These are phyloP conservation scores for Engystomops pustulosus DNA, from an alignment of 2,113 vertebrate species.

Conservation along the genomic window DNA sequence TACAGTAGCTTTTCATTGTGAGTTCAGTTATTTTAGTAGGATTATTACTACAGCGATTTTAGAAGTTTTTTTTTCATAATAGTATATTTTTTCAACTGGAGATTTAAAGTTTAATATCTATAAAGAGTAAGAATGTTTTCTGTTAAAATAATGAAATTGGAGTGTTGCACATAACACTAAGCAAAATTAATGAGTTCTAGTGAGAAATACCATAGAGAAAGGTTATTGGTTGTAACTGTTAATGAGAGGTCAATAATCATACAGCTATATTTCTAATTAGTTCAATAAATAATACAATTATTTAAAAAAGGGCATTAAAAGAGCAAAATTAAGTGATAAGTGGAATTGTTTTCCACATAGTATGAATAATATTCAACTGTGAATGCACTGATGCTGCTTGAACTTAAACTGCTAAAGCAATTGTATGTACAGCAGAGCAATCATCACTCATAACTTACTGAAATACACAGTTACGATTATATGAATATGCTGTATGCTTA, in stretches of 20 bases:
- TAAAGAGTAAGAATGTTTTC: background rate
- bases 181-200: conserved; percentile 39
- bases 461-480: too few relatives aligned
- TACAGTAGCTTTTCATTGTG: too few relatives aligned
- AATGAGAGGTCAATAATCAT: conserved; percentile 50
- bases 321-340: conserved; percentile 4
- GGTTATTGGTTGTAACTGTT: conserved; percentile 44
- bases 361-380: background rate
- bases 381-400: background rate
- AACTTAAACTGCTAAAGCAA: too few relatives aligned
- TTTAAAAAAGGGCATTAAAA: conserved; percentile 45
- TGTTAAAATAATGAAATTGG: background rate
- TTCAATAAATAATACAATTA: conserved; percentile 48
- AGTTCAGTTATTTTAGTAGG: too few relatives aligned
- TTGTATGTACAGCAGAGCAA: too few relatives aligned
- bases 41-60: background rate
- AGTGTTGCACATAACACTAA: conserved; percentile 43
- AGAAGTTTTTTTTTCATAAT: background rate
- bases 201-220: conserved; percentile 39
- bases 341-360: background rate
- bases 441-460: too few relatives aligned
- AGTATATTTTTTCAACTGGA: background rate
- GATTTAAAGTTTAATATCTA: background rate
- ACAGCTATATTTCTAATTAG: conserved; percentile 47
- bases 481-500: too few relatives aligned